phyloP scores from a whole-genome alignment of 2,797 vertebrate species.

The Diplodus sargus region DNA sequence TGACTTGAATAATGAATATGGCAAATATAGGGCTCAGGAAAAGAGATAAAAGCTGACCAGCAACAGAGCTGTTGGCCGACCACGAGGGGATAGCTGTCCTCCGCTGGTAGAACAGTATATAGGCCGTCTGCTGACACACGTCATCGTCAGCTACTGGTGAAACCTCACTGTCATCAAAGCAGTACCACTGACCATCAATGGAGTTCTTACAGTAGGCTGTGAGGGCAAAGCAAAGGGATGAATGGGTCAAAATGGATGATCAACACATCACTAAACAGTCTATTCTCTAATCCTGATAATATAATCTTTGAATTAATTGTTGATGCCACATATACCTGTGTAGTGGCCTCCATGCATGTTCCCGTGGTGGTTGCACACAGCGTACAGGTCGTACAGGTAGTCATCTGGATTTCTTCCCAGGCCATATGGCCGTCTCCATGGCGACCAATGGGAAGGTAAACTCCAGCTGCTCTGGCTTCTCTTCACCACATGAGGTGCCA shows the following conservation, averaged over 20 bases:
- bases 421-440: slow-evolving; percentile 96
- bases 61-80: slow-evolving; percentile 99
- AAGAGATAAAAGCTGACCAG: slow-evolving; percentile 83
- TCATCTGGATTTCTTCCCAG: slow-evolving; percentile 96
- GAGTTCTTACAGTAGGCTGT: slow-evolving; percentile 98
- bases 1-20: background rate
- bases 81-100: slow-evolving; percentile 95
- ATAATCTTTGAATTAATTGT: background rate
- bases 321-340: slow-evolving; percentile 85
- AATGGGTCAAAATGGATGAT: background rate
- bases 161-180: slow-evolving; percentile 98
- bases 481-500: slow-evolving; percentile 98
- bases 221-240: background rate
- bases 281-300: background rate
- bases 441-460: slow-evolving; percentile 97
- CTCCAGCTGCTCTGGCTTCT: slow-evolving; percentile 99
- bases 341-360: slow-evolving; percentile 99
- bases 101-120: slow-evolving; percentile 98
- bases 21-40: background rate
- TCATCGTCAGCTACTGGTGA: slow-evolving; percentile 93
- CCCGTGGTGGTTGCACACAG: slow-evolving; percentile 98
- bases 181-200: slow-evolving; percentile 97
- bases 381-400: slow-evolving; percentile 97
- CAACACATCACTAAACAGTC: background rate
- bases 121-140: slow-evolving; percentile 95